Evolutionary conservation across 2,888 invertebrate genomes (phyloP).

Genomic region (Heliconius charithonia): DNA sequence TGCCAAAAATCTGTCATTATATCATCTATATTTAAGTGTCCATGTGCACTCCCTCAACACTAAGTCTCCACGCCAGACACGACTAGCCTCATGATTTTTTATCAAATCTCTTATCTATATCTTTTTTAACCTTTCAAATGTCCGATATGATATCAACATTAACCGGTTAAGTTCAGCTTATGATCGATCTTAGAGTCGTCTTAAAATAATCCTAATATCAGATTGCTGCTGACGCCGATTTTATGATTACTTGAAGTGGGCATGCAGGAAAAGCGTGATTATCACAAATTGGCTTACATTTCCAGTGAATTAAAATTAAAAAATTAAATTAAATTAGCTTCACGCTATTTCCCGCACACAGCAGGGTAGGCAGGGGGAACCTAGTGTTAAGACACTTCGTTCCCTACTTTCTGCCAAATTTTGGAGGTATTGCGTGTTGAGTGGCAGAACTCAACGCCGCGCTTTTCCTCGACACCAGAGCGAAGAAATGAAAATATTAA

Average conservation of each 20-base stretch:
- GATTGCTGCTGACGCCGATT: background rate
- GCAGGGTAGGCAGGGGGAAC: no score
- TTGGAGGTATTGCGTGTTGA: no score
- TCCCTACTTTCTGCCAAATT: no score
- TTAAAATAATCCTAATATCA: background rate
- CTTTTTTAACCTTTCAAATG: constrained; percentile 13
- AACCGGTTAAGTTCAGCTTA: background rate
- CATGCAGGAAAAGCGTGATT: background rate
- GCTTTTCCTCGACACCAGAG: no score
- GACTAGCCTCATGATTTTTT: constrained; percentile 12
- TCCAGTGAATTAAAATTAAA: no score
- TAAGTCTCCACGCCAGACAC: background rate
- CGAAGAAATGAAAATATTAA: no score
- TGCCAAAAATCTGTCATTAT: no score
- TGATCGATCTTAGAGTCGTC: constrained; percentile 15
- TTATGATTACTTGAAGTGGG: background rate
- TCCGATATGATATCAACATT: background rate
- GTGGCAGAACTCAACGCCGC: no score
- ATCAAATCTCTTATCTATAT: background rate
- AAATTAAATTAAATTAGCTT: no score
- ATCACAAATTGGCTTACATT: background rate
- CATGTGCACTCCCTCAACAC: background rate
- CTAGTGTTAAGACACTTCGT: no score
- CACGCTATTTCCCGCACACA: no score
- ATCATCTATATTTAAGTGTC: background rate